Conservation (phyloP, 1,140 invertebrate genomes). For the Chironomus tepperi region DNA sequence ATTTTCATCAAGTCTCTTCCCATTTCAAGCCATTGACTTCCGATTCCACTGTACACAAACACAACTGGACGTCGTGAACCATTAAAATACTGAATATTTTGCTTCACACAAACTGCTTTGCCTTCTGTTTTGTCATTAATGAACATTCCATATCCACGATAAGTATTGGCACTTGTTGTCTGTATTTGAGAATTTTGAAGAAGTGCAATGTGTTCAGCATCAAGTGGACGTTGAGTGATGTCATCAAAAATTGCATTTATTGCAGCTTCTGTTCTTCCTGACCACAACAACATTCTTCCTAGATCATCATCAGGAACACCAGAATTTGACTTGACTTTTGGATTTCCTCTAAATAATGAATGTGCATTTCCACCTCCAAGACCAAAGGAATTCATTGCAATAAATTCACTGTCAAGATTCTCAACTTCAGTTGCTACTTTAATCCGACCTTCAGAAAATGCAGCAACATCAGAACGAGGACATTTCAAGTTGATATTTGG, state of each 20-base stretch:
- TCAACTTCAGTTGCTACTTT: slow-evolving; percentile 59
- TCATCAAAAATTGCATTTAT: slow-evolving; percentile 58
- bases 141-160: slow-evolving; percentile 31
- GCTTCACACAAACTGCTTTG: slow-evolving; percentile 39
- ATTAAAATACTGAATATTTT: slow-evolving; percentile 48
- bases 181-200: slow-evolving; percentile 42
- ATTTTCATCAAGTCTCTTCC: slow-evolving; percentile 54
- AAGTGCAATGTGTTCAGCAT: slow-evolving; percentile 48
- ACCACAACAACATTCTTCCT: slow-evolving; percentile 46
- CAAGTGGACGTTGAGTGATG: slow-evolving; percentile 47
- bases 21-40: slow-evolving; percentile 82
- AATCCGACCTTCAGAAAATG: slow-evolving; percentile 58
- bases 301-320: slow-evolving; percentile 43
- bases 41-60: slow-evolving; percentile 88
- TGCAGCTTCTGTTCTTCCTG: slow-evolving; percentile 52
- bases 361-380: slow-evolving; percentile 68
- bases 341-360: slow-evolving; percentile 49
- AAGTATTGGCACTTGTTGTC: slow-evolving; percentile 31
- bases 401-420: slow-evolving; percentile 49
- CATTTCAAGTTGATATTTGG: slow-evolving; percentile 70
- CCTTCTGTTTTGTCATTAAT: slow-evolving; percentile 37
- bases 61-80: slow-evolving; percentile 61
- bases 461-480: slow-evolving; percentile 62
- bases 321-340: slow-evolving; percentile 45
- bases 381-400: slow-evolving; percentile 74